phyloP scores from a whole-genome alignment of 1,140 invertebrate genomes.

The Achroia grisella region DNA sequence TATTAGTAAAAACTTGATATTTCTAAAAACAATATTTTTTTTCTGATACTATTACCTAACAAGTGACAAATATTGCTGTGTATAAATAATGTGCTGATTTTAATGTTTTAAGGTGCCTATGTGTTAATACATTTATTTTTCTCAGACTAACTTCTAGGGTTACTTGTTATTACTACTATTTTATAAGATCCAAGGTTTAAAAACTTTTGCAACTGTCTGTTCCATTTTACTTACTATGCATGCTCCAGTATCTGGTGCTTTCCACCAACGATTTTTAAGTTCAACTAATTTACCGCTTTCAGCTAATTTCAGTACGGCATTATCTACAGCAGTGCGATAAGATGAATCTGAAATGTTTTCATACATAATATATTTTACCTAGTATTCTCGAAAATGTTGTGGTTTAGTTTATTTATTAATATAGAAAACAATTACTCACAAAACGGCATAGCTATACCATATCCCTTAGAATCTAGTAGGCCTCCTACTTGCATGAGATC shows the following conservation, averaged over 20 bases:
- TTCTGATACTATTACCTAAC: slow-evolving; percentile 1
- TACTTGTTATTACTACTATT: too few relatives aligned
- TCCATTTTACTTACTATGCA: slow-evolving; percentile 43
- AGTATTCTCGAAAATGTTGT: too few relatives aligned
- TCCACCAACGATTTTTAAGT: slow-evolving; percentile 94
- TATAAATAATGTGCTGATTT: not conserved
- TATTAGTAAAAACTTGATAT: too few relatives aligned
- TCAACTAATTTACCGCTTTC: slow-evolving; percentile 84
- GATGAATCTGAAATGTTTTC: slow-evolving; percentile 74
- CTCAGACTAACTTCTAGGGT: too few relatives aligned
- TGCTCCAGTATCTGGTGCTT: slow-evolving; percentile 73
- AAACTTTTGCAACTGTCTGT: too few relatives aligned
- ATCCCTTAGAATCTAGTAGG: slow-evolving; percentile 86
- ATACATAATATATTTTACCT: slow-evolving; percentile 2
- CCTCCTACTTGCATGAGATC: slow-evolving; percentile 85
- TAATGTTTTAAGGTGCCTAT: too few relatives aligned
- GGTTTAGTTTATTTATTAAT: too few relatives aligned
- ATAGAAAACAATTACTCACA: slow-evolving; percentile 69
- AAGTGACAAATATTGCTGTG: not conserved
- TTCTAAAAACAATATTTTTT: too few relatives aligned
- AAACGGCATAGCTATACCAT: slow-evolving; percentile 84
- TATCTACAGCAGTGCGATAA: slow-evolving; percentile 82
- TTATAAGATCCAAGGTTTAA: too few relatives aligned
- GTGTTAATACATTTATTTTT: too few relatives aligned
- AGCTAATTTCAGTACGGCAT: slow-evolving; percentile 85